Evolutionary conservation across 2,797 vertebrate species (phyloP).

Genomic region (Argentina silus): DNA sequence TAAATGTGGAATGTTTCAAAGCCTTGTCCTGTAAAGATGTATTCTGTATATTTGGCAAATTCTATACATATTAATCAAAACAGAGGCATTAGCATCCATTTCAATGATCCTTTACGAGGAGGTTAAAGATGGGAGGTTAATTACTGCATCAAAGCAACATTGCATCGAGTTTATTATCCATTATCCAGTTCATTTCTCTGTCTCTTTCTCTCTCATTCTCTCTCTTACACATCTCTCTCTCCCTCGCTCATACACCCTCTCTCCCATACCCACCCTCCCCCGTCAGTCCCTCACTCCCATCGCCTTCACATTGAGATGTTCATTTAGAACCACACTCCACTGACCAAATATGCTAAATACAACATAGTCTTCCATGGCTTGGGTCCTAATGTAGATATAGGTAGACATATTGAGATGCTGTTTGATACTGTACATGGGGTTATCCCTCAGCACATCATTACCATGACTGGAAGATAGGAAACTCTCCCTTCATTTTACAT

Average conservation of each 20-base stretch:
- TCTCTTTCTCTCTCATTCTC: not conserved
- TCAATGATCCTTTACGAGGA: not conserved
- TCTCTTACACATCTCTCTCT: not conserved
- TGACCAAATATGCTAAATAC: conserved; percentile 60
- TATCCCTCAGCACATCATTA: no score
- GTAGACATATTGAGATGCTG: no score
- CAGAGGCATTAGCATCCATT: not conserved
- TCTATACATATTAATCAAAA: not conserved
- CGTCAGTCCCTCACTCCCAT: not conserved
- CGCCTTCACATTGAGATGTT: not conserved
- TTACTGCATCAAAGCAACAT: not conserved
- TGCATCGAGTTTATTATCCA: no score
- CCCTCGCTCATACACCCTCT: not conserved
- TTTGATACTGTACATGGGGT: no score
- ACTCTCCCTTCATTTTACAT: no score
- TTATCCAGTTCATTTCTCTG: not conserved
- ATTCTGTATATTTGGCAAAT: not conserved
- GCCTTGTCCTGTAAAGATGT: not conserved
- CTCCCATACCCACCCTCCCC: not conserved
- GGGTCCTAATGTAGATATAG: no score
- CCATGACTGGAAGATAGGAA: no score
- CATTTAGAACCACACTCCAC: not conserved
- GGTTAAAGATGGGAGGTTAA: not conserved
- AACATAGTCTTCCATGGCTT: no score
- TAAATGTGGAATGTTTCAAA: not conserved